A percentile compares a stretch with the other conserved stretches of the same genome.
phyloP scores from a whole-genome alignment of 2,113 vertebrate species.

The Hemicordylus capensis region DNA sequence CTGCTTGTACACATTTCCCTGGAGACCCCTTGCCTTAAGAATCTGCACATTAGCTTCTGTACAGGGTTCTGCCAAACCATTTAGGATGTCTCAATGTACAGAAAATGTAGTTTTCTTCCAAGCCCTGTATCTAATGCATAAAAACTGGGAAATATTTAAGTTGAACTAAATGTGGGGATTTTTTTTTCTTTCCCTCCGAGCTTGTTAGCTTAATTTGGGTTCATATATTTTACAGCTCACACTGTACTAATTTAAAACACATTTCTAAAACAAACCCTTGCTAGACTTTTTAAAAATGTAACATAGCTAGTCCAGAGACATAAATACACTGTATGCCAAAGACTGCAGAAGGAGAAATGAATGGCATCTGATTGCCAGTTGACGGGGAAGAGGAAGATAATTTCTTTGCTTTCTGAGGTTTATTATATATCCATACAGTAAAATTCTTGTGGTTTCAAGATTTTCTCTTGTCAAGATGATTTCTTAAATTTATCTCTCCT shows the following conservation, averaged over 20 bases:
- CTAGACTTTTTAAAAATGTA: slow-evolving; percentile 47
- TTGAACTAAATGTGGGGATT: not conserved
- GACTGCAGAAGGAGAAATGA: slow-evolving; percentile 31
- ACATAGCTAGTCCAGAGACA: slow-evolving; percentile 64
- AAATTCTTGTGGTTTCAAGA: slow-evolving; percentile 38
- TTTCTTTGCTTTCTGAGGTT: slow-evolving; percentile 42
- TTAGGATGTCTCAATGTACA: not conserved
- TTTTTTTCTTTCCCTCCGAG: slow-evolving; percentile 42
- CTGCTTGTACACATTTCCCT: not conserved
- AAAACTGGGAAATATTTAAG: slow-evolving; percentile 9
- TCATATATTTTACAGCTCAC: slow-evolving; percentile 59
- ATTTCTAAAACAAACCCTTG: slow-evolving; percentile 55
- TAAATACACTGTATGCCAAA: slow-evolving; percentile 50
- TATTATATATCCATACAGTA: slow-evolving; percentile 4
- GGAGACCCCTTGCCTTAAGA: not conserved
- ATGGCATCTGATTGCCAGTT: slow-evolving; percentile 44
- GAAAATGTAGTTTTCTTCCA: slow-evolving; percentile 18
- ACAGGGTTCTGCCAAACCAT: not conserved
- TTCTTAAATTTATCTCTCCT: slow-evolving; percentile 4
- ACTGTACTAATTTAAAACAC: slow-evolving; percentile 67
- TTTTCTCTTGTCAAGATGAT: not conserved
- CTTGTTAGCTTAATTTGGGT: slow-evolving; percentile 67
- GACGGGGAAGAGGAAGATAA: slow-evolving; percentile 27
- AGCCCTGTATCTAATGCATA: not conserved
- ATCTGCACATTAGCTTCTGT: not conserved